A percentile compares a stretch with the other conserved stretches of the same genome.
Evolutionary conservation across 2,113 vertebrate species (phyloP).

Genomic region (Myocastor coypus): DNA sequence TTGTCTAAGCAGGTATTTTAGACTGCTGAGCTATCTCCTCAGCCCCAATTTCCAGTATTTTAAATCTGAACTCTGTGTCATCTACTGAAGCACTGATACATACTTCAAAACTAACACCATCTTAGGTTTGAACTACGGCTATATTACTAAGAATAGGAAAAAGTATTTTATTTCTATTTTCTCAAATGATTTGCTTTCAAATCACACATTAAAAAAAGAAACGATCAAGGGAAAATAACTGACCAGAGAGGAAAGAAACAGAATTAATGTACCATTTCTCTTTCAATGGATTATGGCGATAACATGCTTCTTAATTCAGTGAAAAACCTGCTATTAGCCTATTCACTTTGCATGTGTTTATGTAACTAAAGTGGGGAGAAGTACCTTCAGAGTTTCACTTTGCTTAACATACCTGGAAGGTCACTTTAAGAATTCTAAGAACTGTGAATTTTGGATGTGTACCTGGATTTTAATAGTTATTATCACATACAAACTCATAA

Average conservation of each 20-base stretch:
- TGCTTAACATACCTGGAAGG: not conserved
- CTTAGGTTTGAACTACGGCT: not conserved
- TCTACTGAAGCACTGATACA: not conserved
- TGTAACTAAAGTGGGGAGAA: slow-evolving; percentile 2
- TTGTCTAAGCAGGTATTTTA: no score
- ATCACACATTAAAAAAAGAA: not conserved
- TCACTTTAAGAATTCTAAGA: not conserved
- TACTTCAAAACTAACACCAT: not conserved
- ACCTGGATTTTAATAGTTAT: not conserved
- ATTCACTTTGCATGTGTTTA: not conserved
- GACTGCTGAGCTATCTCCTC: no score
- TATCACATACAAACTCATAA: not conserved
- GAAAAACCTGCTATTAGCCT: slow-evolving; percentile 13
- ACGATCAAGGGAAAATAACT: not conserved
- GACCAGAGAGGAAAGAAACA: slow-evolving; percentile 34
- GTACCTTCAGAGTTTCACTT: not conserved
- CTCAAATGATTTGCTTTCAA: slow-evolving; percentile 46
- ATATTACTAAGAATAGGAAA: not conserved
- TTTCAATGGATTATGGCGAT: not conserved
- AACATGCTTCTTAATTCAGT: not conserved
- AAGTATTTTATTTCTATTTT: slow-evolving; percentile 49
- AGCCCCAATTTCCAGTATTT: slow-evolving; percentile 38
- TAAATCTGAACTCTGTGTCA: slow-evolving; percentile 13
- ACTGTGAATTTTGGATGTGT: not conserved
- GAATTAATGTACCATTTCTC: slow-evolving; percentile 15